Percentiles rank a stretch among this genome's conserved stretches.
Conservation (phyloP, 2,888 invertebrate species). For the Aporophyla lueneburgensis region DNA sequence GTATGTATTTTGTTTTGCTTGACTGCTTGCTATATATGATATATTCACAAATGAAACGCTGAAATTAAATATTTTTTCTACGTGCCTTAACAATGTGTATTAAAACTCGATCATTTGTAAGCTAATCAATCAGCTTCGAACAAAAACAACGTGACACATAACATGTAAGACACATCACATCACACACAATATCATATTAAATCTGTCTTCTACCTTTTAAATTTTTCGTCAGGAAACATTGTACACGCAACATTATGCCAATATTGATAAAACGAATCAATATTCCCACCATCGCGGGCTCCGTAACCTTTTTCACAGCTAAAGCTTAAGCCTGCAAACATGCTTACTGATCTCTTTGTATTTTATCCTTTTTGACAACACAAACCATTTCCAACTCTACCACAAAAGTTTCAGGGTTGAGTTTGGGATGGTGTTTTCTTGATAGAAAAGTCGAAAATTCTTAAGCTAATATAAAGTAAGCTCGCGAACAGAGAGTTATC, state of each 20-base stretch:
- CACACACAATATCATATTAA: conserved; percentile 33
- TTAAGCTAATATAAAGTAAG: conserved; percentile 78
- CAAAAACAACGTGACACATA: conserved; percentile 24
- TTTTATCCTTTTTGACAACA: conserved; percentile 68
- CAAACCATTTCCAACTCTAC: conserved; percentile 43
- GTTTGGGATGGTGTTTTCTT: conserved; percentile 20
- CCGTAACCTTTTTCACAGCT: conserved; percentile 80
- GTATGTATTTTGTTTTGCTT: background rate
- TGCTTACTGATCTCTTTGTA: conserved; percentile 79
- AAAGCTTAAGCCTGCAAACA: conserved; percentile 78
- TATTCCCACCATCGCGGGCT: conserved; percentile 81
- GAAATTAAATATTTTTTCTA: background rate
- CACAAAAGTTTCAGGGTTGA: background rate
- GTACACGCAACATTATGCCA: conserved; percentile 76
- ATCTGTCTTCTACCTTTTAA: conserved; percentile 38
- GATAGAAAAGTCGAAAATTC: conserved; percentile 77
- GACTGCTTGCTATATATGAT: too few relatives aligned
- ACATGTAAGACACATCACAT: background rate
- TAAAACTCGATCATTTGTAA: background rate
- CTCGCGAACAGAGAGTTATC: conserved; percentile 80
- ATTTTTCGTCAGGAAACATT: conserved; percentile 55
- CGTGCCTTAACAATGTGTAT: background rate
- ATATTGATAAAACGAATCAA: conserved; percentile 84
- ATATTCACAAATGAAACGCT: background rate
- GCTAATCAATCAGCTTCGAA: conserved; percentile 18